Base-by-base conservation (phyloP, 2,113 vertebrate genomes). In the Sardina pilchardus region DNA sequence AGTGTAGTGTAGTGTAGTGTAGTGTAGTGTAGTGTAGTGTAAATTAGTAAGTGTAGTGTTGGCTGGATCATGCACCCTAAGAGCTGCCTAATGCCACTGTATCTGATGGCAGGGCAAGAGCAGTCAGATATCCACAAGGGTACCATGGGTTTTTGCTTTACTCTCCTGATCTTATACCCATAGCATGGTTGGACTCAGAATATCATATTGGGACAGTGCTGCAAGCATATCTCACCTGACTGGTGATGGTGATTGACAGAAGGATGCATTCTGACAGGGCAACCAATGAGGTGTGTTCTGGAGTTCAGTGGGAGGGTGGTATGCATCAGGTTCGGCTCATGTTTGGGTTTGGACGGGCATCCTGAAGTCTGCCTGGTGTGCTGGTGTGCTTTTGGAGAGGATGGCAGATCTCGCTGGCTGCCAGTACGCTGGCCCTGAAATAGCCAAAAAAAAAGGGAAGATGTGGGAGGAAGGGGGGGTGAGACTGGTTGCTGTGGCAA, bases 401-500 rank as follows among this genome's bases (percentile, higher is more conserved):
- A 91, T 91, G 88, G 85, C 88, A 85, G 71, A 78, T 56, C 21
- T 82, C 83, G 63, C 16, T 83, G 78, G 86, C 86, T 87, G 34
- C 83, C 85, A 30, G 39, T 56, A 34, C 85, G 78, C 82, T 87
- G 86, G 47, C 83, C 85, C 85, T 81, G 83, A 88, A 90, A 84
- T 26, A 26, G 47, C 83, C 82, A 26, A 30, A 30, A 34, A 4
- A 34, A 30, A 10, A n/a, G n/a, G 63, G 7, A 71, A 30, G 63
- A 71, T 30, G n/a, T 71, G 30, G 26, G 63, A 34, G 63, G 63
- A 10, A 14, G 9, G 26, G 39, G n/a, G 5, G 30, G 63, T n/a
- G n/a, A 34, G 4, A 63, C 4, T 1, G 87, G 90, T 93, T 90
- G 86, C 90, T 88, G 91, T 89, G 86, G 92, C 30, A 86, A 91